Conservation (phyloP, 1,140 invertebrate genomes). For the Conus ventricosus region DNA sequence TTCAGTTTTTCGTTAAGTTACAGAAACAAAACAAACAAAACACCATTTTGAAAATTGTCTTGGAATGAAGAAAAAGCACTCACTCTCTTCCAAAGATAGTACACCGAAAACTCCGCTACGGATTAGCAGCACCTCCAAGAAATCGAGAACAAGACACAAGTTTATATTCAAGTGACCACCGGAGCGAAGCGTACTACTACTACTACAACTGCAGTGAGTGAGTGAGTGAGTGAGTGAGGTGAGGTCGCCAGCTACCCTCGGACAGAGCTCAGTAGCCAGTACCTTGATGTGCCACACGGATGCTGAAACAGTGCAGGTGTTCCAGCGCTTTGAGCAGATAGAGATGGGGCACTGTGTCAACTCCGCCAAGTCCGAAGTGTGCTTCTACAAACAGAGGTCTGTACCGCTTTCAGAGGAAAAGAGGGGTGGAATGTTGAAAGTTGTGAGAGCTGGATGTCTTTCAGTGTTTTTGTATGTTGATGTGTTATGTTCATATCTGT, state of each 20-base stretch:
- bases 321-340: slow-evolving; percentile 25
- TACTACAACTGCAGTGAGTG: background rate
- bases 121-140: background rate
- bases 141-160: background rate
- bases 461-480: background rate
- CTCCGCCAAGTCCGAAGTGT: slow-evolving; percentile 24
- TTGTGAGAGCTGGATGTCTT: background rate
- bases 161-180: background rate
- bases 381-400: slow-evolving; percentile 33
- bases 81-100: background rate
- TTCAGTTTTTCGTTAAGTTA: background rate
- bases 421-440: background rate
- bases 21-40: background rate
- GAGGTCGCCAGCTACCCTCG: background rate
- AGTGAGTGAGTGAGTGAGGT: background rate
- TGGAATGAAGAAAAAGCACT: slow-evolving; percentile 11
- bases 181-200: background rate
- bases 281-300: slow-evolving; percentile 33
- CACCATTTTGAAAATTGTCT: background rate
- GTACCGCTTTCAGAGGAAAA: background rate
- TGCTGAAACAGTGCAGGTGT: slow-evolving; percentile 29
- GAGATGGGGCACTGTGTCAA: slow-evolving; percentile 35
- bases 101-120: background rate
- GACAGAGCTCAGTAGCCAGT: background rate
- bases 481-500: background rate